Conservation (phyloP, 2,888 invertebrate genomes). For the Lithophane ornitopus region DNA sequence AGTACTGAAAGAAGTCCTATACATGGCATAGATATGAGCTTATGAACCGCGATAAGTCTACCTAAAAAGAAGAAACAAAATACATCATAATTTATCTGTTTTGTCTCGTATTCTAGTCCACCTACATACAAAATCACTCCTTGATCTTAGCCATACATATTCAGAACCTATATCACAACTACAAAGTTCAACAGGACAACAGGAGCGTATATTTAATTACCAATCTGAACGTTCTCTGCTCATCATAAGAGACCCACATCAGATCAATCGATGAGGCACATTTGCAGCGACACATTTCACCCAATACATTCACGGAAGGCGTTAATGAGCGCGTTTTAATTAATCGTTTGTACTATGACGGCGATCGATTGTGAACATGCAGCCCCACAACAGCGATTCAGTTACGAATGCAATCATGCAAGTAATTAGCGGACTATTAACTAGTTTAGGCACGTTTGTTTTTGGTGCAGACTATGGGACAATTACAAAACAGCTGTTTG, state of each 20-base stretch:
- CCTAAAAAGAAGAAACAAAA: neutral
- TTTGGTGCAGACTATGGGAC: neutral
- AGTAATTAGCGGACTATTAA: conserved; percentile 22
- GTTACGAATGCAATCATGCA: conserved; percentile 50
- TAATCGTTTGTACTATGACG: conserved; percentile 49
- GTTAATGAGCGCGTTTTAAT: conserved; percentile 60
- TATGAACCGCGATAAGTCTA: no score
- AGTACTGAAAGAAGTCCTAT: no score
- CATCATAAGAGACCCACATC: neutral
- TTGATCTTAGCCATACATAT: neutral
- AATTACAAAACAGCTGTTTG: neutral
- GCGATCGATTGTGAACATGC: conserved; percentile 27
- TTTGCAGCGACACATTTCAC: conserved; percentile 14
- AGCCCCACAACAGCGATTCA: conserved; percentile 15
- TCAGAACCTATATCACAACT: neutral
- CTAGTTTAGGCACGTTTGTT: conserved; percentile 14
- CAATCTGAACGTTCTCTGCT: neutral
- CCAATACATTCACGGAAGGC: conserved; percentile 24
- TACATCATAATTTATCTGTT: neutral
- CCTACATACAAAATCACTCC: neutral
- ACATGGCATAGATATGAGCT: no score
- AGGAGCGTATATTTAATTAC: neutral
- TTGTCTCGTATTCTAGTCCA: neutral
- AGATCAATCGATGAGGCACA: neutral
- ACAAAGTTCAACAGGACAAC: neutral